Base-by-base conservation (phyloP, 2,888 invertebrate genomes). In the Dicranocentrus wangi region DNA sequence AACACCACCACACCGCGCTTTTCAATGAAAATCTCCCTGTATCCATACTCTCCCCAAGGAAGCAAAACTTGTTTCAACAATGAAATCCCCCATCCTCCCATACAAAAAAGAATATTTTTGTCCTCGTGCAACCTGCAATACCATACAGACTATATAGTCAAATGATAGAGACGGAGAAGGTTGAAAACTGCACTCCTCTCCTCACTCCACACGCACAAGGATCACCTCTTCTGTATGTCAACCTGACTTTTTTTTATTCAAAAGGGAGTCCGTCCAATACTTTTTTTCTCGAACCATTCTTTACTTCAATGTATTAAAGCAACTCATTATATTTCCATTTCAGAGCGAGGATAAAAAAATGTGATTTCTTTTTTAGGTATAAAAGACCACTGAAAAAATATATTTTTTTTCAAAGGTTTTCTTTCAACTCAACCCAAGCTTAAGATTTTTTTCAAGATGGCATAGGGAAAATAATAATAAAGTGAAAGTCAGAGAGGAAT, bases 321-420 rank as follows among this genome's bases (percentile, higher is more conserved):
- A 55, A 55, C 23, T 55, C 55, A 55, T 55, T 55, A 55, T 55
- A 55, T 55, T 55, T 55, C 55, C 25, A 55, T 55, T 55, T 55
- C 55, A 25, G 23, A 25, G 25, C 8, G 55, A 25, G 55, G n/a
- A 15, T n/a, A 47, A 47, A n/a, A 55, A 19, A 51, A 51, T 8
- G 55, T 55, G 55, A 55, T 55, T 55, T 55, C 25, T 53, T 55
- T n/a, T 25, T 55, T n/a, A 55, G 25, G 55, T 55, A 55, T 13
- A 13, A 55, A 47, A 32, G 15, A 55, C 55, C n/a, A 25, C 25
- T 55, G 55, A 55, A 55, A 55, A 55, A 55, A n/a, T n/a, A n/a
- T n/a, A n/a, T n/a, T n/a, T n/a, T 55, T 13, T 55, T 23, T 55
- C 55, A 55, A 55, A 55, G 55, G 25, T 55, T 55, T 10, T 55